These are phyloP conservation scores for Peromyscus eremicus DNA, from an alignment of 2,797 vertebrate genomes.

Conservation along the genomic window DNA sequence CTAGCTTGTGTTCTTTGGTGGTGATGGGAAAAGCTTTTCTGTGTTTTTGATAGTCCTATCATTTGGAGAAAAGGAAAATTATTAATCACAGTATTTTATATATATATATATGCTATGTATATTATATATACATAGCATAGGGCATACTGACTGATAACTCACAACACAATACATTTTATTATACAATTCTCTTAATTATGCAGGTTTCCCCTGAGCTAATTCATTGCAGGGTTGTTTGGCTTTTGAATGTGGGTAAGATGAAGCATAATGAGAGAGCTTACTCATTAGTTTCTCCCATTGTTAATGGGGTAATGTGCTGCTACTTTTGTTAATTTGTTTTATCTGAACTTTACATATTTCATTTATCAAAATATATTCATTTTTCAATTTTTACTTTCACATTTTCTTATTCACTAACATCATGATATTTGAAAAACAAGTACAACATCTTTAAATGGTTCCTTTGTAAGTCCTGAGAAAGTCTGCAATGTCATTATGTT, in stretches of 20 bases:
- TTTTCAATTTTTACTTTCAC: neutral
- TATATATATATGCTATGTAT: too few species aligned
- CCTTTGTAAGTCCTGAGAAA: neutral
- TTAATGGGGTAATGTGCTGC: neutral
- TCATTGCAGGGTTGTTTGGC: neutral
- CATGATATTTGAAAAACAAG: slow-evolving; percentile 1
- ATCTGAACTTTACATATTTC: neutral
- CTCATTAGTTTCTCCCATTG: neutral
- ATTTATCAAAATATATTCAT: neutral
- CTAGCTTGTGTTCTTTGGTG: neutral
- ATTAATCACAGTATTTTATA: neutral
- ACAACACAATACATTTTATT: neutral
- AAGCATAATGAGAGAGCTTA: neutral
- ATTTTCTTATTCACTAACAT: neutral
- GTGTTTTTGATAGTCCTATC: neutral
- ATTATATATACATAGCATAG: neutral
- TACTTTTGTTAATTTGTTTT: neutral
- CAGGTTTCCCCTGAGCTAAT: neutral
- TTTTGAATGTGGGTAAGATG: neutral
- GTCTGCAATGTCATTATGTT: neutral
- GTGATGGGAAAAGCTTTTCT: neutral
- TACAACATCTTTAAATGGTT: neutral
- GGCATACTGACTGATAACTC: neutral
- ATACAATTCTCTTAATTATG: neutral
- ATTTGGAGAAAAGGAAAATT: neutral